Base-by-base conservation (phyloP, 2,888 invertebrate genomes). In the Hyposoter dolosus region DNA sequence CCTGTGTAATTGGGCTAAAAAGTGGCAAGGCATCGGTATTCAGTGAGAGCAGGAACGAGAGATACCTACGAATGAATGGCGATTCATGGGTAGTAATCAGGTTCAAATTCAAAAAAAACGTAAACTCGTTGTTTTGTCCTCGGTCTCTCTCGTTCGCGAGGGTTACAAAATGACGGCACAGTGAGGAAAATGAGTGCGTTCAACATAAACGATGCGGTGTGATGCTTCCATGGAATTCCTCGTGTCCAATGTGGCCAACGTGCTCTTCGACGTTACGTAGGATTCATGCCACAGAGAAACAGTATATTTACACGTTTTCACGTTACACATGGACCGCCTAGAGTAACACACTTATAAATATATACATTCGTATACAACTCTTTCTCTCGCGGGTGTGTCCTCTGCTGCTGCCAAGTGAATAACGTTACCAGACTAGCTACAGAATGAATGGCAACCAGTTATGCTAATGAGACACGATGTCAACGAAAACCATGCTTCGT, bases 381-480 rank as follows among this genome's bases (percentile, higher is more conserved):
- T 32, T 19, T 82, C 82, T 53, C 66, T 72, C 65, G 84, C 82
- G 78, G 63, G 77, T 47, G 72, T 79, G 82, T 43, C 60, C 63
- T 32, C 19, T 65, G 10, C 9, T 40, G 40, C 40, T 40, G 60
- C 84, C 80, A 77, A 28, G 60, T 28, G 85, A 50, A 78, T 78
- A 85, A 75, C 60, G 71, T 63, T 80, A 81, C 45, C 35, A 65
- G 63, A 71, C 32, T 43, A 32, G 28, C 68, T 82, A 82, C 68
- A 60, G 40, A 69, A 77, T 85, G 74, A 85, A 85, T 85, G 82
- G 78, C 85, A 82, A 82, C 85, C 74, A 82, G 85, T 82, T 85
- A 85, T 85, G 85, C 28, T 82, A 85, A 85, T 82, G 47, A 66
- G 68, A 50, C 40, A 74, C 76, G 65, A 81, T 71, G 47, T 81